These are phyloP conservation scores for Drosophila infuscata DNA, from an alignment of 2,888 invertebrate species.

Conservation along the genomic window DNA sequence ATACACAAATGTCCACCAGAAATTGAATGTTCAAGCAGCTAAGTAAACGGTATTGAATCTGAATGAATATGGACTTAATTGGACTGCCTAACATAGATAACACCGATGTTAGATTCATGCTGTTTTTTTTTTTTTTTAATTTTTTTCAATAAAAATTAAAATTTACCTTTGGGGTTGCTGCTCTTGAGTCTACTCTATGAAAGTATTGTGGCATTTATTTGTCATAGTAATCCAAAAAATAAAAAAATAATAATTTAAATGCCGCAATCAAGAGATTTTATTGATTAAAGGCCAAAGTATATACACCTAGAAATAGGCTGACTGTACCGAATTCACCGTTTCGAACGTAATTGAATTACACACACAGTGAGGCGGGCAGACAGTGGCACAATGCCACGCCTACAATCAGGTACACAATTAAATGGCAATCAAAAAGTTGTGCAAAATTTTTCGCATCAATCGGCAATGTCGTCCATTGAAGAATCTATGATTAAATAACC, in stretches of 20 bases:
- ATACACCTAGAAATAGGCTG: background rate
- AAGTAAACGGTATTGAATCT: background rate
- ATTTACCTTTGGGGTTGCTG: background rate
- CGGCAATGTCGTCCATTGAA: conserved; percentile 30
- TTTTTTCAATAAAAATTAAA: background rate
- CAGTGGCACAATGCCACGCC: conserved; percentile 20
- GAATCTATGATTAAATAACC: conserved; percentile 43
- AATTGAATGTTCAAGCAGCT: background rate
- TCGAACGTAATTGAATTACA: conserved; percentile 28
- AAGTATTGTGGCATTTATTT: background rate
- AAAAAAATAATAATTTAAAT: background rate
- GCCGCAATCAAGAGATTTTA: background rate
- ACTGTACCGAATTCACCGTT: conserved; percentile 15
- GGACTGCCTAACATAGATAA: background rate
- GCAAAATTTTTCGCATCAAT: conserved; percentile 39
- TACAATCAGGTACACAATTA: conserved; percentile 46
- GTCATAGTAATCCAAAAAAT: background rate
- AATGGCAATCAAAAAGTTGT: conserved; percentile 49
- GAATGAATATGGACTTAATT: no score
- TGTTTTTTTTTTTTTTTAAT: background rate
- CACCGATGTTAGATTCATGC: background rate
- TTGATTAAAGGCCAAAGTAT: background rate
- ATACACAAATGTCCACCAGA: background rate
- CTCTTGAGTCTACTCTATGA: background rate
- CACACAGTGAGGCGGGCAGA: background rate